Base-by-base conservation (phyloP, 92 coral and sea anemone genomes). In the Porites cylindrica region DNA sequence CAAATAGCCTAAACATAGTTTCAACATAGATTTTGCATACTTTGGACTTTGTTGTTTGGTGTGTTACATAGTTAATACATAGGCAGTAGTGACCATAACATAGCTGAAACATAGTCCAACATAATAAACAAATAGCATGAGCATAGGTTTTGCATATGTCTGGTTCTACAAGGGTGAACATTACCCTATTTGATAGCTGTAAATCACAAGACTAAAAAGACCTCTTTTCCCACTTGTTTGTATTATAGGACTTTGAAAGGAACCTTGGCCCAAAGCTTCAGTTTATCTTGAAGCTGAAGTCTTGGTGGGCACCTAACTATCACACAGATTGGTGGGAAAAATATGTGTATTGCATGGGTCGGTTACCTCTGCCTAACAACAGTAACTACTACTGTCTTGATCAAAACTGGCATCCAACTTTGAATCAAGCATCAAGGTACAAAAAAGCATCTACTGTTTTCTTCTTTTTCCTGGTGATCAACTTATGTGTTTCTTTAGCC, bases 321-420 rank as follows among this genome's bases (percentile, higher is more conserved):
- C 95, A 90, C 82, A 93, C 98, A 17, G 99, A 96, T 88, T 96
- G 99, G 99, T 96, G 99, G 99, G 99, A 97, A 86, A 97, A 95
- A 94, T 97, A 97, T 79, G 99, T 97, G 61, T 94, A 97, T 66
- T 77, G 87, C 85, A 97, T 95, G 96, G 94, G 95, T 19, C 93
- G 98, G 24, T 94, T 92, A 0, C 95, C 99, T 29, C 70, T 95
- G 11, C 96, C 99, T 6, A 88, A 95, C 76, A 95, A 97, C 89
- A 97, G 99, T 61, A 95, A 97, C 94, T 97, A 97, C 79, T 97
- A 97, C 77, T 94, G 99, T 52, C 74, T 95, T 80, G 99, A 97
- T 66, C 99, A 97, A 72, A 91, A 95, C 26, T 97, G 99, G 99
- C 94, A 95, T 59, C 97, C 99, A 0, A 97, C 97, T 19, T 78